phyloP scores from a whole-genome alignment of 2,888 invertebrate species.

The Leucophenga maculata region DNA sequence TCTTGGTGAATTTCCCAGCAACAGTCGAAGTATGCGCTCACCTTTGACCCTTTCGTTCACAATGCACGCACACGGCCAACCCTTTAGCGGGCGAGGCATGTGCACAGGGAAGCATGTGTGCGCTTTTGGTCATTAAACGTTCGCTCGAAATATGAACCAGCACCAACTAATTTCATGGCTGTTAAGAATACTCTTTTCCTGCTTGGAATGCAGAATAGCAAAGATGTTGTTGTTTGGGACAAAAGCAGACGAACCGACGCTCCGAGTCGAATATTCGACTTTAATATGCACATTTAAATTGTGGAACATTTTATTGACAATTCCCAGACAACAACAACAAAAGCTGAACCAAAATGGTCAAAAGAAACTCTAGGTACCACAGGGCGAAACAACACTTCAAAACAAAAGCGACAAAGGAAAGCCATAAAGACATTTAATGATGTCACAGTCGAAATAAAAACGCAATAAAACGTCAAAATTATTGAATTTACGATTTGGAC shows the following conservation, averaged over 20 bases:
- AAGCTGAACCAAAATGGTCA: slow-evolving; percentile 33
- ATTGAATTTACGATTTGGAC: slow-evolving; percentile 66
- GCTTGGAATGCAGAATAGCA: background rate
- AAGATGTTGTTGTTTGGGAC: too few species aligned
- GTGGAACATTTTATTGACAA: slow-evolving; percentile 27
- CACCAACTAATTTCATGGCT: slow-evolving; percentile 61
- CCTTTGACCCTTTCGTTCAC: slow-evolving; percentile 20
- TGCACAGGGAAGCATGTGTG: slow-evolving; percentile 25
- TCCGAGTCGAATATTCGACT: slow-evolving; percentile 17
- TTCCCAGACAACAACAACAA: slow-evolving; percentile 34
- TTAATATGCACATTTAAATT: slow-evolving; percentile 30
- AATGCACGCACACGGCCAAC: slow-evolving; percentile 36
- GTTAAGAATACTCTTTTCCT: slow-evolving; percentile 44
- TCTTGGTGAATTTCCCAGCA: slow-evolving; percentile 33
- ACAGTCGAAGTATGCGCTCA: background rate
- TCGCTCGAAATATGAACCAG: slow-evolving; percentile 30
- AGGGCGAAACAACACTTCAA: slow-evolving; percentile 28
- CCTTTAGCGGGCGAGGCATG: slow-evolving; percentile 44
- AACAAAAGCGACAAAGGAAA: slow-evolving; percentile 48
- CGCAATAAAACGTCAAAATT: slow-evolving; percentile 66
- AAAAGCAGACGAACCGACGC: background rate
- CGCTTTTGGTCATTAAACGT: slow-evolving; percentile 32
- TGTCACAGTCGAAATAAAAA: slow-evolving; percentile 66
- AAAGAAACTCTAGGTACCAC: slow-evolving; percentile 14
- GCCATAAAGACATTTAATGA: slow-evolving; percentile 64